These are phyloP conservation scores for Melipona beecheii DNA, from an alignment of 2,888 invertebrate genomes.

Conservation along the genomic window DNA sequence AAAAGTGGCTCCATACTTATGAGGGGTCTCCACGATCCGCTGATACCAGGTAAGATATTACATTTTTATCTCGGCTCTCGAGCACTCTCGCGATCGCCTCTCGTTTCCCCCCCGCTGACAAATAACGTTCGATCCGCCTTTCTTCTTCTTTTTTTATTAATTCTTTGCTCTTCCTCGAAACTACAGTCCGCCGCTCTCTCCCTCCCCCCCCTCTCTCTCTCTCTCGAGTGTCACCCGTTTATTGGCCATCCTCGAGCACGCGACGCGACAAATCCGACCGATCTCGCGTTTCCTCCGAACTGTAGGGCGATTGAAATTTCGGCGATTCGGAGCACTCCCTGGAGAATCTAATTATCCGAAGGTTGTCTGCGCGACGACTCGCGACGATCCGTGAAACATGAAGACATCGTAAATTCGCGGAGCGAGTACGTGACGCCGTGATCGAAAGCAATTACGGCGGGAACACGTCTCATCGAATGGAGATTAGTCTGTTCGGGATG, in stretches of 20 bases:
- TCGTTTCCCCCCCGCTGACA: constrained; percentile 31
- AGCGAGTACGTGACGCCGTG: constrained; percentile 46
- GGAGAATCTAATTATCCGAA: constrained; percentile 47
- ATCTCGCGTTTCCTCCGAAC: neutral
- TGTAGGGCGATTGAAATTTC: constrained; percentile 30
- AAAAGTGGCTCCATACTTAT: constrained; percentile 77
- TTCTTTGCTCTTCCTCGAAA: constrained; percentile 25
- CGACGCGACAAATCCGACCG: no score
- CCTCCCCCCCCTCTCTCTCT: neutral
- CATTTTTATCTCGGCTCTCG: constrained; percentile 53
- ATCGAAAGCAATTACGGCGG: constrained; percentile 66
- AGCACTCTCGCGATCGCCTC: constrained; percentile 48
- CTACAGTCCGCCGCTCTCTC: neutral
- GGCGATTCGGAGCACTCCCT: neutral
- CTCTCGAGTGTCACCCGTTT: constrained; percentile 6
- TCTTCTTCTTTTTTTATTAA: constrained; percentile 48
- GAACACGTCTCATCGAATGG: constrained; percentile 63
- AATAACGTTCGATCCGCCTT: constrained; percentile 49
- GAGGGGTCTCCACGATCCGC: constrained; percentile 76
- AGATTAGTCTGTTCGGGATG: constrained; percentile 60
- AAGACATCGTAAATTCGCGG: constrained; percentile 64
- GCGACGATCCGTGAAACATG: constrained; percentile 47
- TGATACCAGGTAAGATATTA: constrained; percentile 73
- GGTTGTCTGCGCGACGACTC: constrained; percentile 30
- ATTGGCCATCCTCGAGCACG: neutral